A percentile compares a stretch with the other conserved stretches of the same genome.
phyloP scores from a whole-genome alignment of 1,140 invertebrate species.

The Rhynchophorus ferrugineus region DNA sequence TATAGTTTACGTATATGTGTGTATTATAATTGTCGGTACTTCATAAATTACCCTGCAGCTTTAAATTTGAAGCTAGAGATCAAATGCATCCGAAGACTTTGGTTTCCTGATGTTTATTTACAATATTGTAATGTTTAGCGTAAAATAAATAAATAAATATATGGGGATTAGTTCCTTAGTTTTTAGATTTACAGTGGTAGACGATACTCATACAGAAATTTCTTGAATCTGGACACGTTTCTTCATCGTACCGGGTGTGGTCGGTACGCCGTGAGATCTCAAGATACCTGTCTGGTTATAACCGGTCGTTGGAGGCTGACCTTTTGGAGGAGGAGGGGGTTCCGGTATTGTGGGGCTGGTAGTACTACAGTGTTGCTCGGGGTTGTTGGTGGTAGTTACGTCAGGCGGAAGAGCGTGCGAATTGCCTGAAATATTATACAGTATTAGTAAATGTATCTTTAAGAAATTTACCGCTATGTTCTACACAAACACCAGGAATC shows the following conservation, averaged over 20 bases:
- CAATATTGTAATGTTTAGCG: too few species aligned
- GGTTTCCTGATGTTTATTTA: too few species aligned
- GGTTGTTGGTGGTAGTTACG: constrained; percentile 35
- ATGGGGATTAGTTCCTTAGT: too few species aligned
- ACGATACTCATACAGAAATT: constrained; percentile 66
- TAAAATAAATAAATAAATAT: constrained; percentile 7
- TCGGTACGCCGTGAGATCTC: constrained; percentile 45
- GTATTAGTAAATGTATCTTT: too few species aligned
- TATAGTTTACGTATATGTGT: too few species aligned
- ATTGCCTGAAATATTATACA: constrained; percentile 31
- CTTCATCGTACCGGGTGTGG: constrained; percentile 62
- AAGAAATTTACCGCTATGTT: too few species aligned
- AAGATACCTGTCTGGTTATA: constrained; percentile 52
- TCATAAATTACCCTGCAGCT: too few species aligned
- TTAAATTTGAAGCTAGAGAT: too few species aligned
- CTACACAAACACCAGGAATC: too few species aligned
- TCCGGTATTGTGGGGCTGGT: constrained; percentile 55
- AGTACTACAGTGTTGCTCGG: constrained; percentile 37
- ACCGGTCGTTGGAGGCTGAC: constrained; percentile 42
- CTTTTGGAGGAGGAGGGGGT: constrained; percentile 63
- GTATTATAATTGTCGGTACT: too few species aligned
- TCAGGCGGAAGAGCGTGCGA: constrained; percentile 47
- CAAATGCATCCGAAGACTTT: too few species aligned
- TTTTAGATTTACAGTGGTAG: too few species aligned
- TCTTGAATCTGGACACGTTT: constrained; percentile 82